Evolutionary conservation across 1,140 invertebrate species (phyloP).

Genomic region (Drosophila elegans): DNA sequence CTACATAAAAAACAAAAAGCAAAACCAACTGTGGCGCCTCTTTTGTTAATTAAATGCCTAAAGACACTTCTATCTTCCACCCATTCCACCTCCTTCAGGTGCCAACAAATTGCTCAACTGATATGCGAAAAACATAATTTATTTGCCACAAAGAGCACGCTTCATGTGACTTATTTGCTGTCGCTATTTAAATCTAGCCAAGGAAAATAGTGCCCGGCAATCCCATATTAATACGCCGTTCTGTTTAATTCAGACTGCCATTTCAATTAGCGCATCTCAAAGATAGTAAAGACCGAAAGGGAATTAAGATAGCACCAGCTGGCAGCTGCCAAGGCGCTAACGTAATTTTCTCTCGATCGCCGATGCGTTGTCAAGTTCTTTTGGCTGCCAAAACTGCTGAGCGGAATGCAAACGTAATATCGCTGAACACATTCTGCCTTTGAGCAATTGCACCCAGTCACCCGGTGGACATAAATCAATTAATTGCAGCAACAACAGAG

Average conservation of each 20-base stretch:
- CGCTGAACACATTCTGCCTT: neutral
- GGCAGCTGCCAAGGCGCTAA: neutral
- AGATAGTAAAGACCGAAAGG: slow-evolving; percentile 56
- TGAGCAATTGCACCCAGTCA: slow-evolving; percentile 42
- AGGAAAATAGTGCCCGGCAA: slow-evolving; percentile 51
- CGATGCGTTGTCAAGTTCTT: slow-evolving; percentile 46
- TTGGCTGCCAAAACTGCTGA: slow-evolving; percentile 51
- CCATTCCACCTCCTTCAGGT: slow-evolving; percentile 5
- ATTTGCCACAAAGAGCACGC: slow-evolving; percentile 63
- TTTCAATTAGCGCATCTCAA: slow-evolving; percentile 68
- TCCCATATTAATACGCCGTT: slow-evolving; percentile 41
- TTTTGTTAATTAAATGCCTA: slow-evolving; percentile 64
- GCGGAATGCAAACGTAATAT: slow-evolving; percentile 4
- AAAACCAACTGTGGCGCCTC: slow-evolving; percentile 57
- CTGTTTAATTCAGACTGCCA: slow-evolving; percentile 30
- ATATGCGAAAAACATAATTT: slow-evolving; percentile 59
- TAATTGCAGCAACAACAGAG: slow-evolving; percentile 37
- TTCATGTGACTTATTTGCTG: slow-evolving; percentile 51
- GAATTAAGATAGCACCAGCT: slow-evolving; percentile 3
- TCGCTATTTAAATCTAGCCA: slow-evolving; percentile 49
- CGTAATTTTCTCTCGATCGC: slow-evolving; percentile 8
- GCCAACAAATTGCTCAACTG: slow-evolving; percentile 42
- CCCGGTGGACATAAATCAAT: slow-evolving; percentile 51
- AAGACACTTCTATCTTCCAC: slow-evolving; percentile 19
- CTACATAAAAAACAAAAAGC: slow-evolving; percentile 7